Base-by-base conservation (phyloP, 2,888 invertebrate genomes). In the Pristionchus arcanus region DNA sequence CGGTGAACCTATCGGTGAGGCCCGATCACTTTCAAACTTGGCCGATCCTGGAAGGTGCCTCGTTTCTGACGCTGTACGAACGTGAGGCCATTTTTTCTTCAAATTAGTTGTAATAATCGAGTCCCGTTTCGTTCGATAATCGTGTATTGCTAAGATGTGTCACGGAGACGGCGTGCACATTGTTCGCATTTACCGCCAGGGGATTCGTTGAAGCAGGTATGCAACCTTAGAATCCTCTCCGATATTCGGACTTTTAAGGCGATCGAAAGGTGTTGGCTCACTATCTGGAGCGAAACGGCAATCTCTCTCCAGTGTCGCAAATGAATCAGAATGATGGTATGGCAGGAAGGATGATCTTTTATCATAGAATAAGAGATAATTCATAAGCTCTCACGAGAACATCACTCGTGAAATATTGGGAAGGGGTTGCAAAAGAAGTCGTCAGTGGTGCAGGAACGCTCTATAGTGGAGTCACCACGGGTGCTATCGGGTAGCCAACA, bases 21-120 rank as follows among this genome's bases (percentile, higher is more conserved):
- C 81, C 0, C 49, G 37, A 34, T 15, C 81, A 4, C 28, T 81
- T 2, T 81, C n/a, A 16, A 5, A n/a, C 49, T 25, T 53, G 1
- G 81, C 81, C n/a, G 81, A 49, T 28, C 81, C 81, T 3, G 81
- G n/a, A 25, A 81, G 49, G 49, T 81, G 81, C 15, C 81, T 81
- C 28, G 81, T 81, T n/a, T 49, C 81, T n/a, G 49, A 49, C 16
- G n/a, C 25, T 16, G 49, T 81, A 2, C 81, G 81, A 81, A 28
- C 49, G 81, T 81, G 28, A 81, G 81, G n/a, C n/a, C 7, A 21
- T 74, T 37, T 34, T n/a, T 34, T 81, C 81, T n/a, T 13, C 2
- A n/a, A 11, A 0, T 13, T 49, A 49, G 11, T 49, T 49, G 1
- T 49, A 11, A 28, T 28, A 5, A 68, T 28, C 28, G 31, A 19